Evolutionary conservation across 1,140 invertebrate species (phyloP).

Genomic region (Hyphantria cunea): DNA sequence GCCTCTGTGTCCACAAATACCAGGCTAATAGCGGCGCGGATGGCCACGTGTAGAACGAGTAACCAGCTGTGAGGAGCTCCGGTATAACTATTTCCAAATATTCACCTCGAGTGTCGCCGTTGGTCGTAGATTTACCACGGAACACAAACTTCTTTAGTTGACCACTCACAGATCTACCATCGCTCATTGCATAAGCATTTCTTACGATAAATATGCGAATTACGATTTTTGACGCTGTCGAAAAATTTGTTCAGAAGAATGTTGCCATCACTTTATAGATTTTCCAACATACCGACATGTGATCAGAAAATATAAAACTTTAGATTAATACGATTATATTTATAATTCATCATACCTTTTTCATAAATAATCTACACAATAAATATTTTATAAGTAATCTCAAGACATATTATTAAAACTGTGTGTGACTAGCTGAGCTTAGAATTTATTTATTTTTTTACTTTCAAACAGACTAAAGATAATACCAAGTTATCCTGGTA

Average conservation of each 20-base stretch:
- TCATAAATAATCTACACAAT: too few relatives aligned
- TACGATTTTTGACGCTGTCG: constrained; percentile 12
- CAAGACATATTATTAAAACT: too few relatives aligned
- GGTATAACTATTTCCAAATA: constrained; percentile 90
- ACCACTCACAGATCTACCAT: constrained; percentile 87
- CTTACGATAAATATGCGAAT: constrained; percentile 31
- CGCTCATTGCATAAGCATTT: constrained; percentile 84
- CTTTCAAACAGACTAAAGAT: too few relatives aligned
- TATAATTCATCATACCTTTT: too few relatives aligned
- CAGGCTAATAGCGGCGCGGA: constrained; percentile 94
- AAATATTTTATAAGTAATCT: too few relatives aligned
- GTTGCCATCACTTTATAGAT: background rate
- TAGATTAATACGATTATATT: too few relatives aligned
- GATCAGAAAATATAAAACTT: too few relatives aligned
- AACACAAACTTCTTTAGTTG: constrained; percentile 90
- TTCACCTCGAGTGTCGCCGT: constrained; percentile 83
- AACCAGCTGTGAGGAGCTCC: constrained; percentile 92
- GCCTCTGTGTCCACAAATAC: constrained; percentile 94
- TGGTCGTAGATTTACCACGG: constrained; percentile 83
- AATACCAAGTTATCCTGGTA: too few relatives aligned
- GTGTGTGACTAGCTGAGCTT: too few relatives aligned
- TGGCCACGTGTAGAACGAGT: constrained; percentile 97
- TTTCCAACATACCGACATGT: too few relatives aligned
- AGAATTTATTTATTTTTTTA: too few relatives aligned
- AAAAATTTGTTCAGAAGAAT: constrained; percentile 12